These are phyloP conservation scores for Aythya baeri DNA, from an alignment of 2,113 vertebrate genomes.

Conservation along the genomic window DNA sequence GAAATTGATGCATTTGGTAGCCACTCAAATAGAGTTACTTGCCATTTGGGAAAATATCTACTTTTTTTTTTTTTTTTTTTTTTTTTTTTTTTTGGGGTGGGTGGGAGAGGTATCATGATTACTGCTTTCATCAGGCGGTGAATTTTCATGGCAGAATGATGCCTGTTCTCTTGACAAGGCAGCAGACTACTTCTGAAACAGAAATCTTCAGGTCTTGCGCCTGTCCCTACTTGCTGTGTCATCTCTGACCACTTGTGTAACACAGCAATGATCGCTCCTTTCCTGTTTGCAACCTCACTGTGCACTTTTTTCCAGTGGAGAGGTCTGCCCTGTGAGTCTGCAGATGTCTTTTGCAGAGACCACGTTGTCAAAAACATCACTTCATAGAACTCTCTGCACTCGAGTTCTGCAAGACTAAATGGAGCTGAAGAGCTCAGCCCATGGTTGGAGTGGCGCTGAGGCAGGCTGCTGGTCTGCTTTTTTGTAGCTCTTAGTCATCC, in stretches of 20 bases:
- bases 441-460: neutral
- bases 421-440: neutral
- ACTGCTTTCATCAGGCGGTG: neutral
- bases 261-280: neutral
- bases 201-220: accelerated
- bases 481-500: neutral
- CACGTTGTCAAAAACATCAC: neutral
- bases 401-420: neutral
- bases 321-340: neutral
- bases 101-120: no score
- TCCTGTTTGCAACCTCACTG: neutral
- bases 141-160: neutral
- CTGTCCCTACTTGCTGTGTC: neutral
- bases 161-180: neutral
- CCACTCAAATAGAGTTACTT: neutral
- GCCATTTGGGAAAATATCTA: neutral
- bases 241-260: accelerated
- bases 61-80: neutral
- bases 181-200: accelerated
- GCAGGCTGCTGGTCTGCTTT: neutral
- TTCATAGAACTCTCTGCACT: neutral
- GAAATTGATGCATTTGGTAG: neutral
- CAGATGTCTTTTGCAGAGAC: neutral
- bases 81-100: neutral
- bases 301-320: neutral